Evolutionary conservation across 2,888 invertebrate species (phyloP), one percentile per base, ranked within the genome.

Genomic region (Malacosoma neustria): DNA sequence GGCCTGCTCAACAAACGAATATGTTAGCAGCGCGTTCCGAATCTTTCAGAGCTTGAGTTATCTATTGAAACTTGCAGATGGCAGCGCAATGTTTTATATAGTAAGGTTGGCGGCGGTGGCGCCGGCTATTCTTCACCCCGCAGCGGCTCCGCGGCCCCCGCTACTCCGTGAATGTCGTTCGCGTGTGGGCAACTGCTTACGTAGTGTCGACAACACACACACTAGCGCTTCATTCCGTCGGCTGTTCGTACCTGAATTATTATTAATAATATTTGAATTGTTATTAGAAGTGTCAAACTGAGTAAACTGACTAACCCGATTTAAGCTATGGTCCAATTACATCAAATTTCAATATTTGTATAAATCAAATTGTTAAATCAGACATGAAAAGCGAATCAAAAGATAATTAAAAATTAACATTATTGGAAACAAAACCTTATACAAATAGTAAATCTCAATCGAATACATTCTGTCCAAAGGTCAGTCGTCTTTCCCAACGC

Each of bases 1-100:
- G 60, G 43, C 59, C 46, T 53, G 58, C 53, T 61, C 61, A 57
- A 63, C 59, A 57, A 58, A 55, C 54, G 61, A 53, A 62, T 68
- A 72, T 72, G 73, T 79, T 81, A 70, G 71, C 62, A 76, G 66
- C 80, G 70, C 75, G 79, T 61, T 72, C 72, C 65, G 71, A 67
- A 64, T 74, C 70, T 61, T 68, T 73, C 72, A 71, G 74, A 72
- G 69, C 63, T 72, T 80, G 72, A 80, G 84, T 85, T 85, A 75
- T 75, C 76, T 76, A 84, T 84, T 82, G 75, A 80, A 82, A 81
- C 84, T 75, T 77, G 79, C 75, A 85, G 85, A 85, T 81, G 85
- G 82, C 85, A 73, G 81, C 72, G 76, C 71, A 66, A 74, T 77
- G 68, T 81, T 84, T 75, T 85, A 85, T 85, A 77, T 67, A 75